Evolutionary conservation across 2,888 invertebrate genomes (phyloP).

Genomic region (Athalia rosae): DNA sequence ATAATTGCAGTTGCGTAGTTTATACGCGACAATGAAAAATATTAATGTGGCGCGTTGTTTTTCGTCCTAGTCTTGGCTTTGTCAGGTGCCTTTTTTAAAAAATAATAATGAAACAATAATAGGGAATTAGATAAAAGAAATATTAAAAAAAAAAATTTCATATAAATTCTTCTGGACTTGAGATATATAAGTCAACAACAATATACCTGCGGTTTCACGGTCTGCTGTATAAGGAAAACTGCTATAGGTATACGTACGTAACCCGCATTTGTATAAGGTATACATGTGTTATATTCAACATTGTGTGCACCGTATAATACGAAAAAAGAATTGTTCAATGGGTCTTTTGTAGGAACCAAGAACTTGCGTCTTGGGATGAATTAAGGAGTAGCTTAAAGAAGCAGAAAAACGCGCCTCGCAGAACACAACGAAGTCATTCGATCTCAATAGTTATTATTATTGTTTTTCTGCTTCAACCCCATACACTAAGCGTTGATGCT

Average conservation of each 20-base stretch:
- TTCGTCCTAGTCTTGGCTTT: too few species aligned
- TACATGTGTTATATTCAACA: not conserved
- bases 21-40: not conserved
- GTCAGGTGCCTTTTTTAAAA: too few species aligned
- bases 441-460: not conserved
- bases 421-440: not conserved
- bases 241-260: constrained; percentile 7
- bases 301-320: not conserved
- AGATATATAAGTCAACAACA: constrained; percentile 1
- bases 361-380: constrained; percentile 21
- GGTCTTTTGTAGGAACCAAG: constrained; percentile 19
- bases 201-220: too few species aligned
- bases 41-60: too few species aligned
- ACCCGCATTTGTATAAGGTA: not conserved
- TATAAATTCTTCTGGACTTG: constrained; percentile 14
- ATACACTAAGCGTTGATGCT: too few species aligned
- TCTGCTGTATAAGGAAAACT: not conserved
- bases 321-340: constrained; percentile 24
- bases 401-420: constrained; percentile 14
- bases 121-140: not conserved
- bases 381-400: constrained; percentile 19
- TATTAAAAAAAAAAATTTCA: not conserved
- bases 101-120: too few species aligned
- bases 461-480: too few species aligned
- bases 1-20: not conserved